These are phyloP conservation scores for Pyrocoelia pectoralis DNA, from an alignment of 2,888 invertebrate species.

Conservation along the genomic window DNA sequence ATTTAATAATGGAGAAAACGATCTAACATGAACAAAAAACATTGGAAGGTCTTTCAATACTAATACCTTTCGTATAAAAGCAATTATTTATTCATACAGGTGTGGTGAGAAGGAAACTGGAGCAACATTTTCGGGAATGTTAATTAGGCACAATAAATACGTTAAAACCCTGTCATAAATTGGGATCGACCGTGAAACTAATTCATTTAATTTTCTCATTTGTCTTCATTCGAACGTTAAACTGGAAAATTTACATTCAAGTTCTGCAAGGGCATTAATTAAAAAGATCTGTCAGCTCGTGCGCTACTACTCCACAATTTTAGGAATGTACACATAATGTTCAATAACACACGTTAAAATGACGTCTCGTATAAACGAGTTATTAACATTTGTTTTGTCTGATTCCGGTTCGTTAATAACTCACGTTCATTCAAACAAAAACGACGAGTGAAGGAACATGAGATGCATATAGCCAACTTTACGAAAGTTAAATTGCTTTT, in stretches of 20 bases:
- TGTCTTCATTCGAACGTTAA: constrained; percentile 25
- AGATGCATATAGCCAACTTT: constrained; percentile 17
- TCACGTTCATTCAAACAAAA: constrained; percentile 15
- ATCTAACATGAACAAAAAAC: too few relatives aligned
- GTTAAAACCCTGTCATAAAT: constrained; percentile 23
- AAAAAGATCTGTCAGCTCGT: constrained; percentile 35
- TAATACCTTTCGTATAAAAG: too few relatives aligned
- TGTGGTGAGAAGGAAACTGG: neutral
- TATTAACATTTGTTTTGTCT: constrained; percentile 51
- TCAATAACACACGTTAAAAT: constrained; percentile 36
- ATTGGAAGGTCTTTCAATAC: too few relatives aligned
- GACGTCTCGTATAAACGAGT: constrained; percentile 45
- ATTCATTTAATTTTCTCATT: constrained; percentile 31
- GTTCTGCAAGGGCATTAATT: constrained; percentile 33
- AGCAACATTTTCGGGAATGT: too few relatives aligned
- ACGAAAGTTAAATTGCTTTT: constrained; percentile 28
- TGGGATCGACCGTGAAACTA: constrained; percentile 24
- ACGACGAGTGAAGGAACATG: constrained; percentile 12
- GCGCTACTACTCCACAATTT: constrained; percentile 25
- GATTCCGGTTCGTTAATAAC: constrained; percentile 49
- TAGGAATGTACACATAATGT: constrained; percentile 37
- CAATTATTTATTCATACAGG: too few relatives aligned
- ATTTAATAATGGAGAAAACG: too few relatives aligned
- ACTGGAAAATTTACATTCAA: constrained; percentile 34
- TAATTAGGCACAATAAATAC: constrained; percentile 4